Evolutionary conservation across 2,113 vertebrate genomes (phyloP), one percentile per base, ranked within the genome.

Genomic region (Typhlomys cinereus): DNA sequence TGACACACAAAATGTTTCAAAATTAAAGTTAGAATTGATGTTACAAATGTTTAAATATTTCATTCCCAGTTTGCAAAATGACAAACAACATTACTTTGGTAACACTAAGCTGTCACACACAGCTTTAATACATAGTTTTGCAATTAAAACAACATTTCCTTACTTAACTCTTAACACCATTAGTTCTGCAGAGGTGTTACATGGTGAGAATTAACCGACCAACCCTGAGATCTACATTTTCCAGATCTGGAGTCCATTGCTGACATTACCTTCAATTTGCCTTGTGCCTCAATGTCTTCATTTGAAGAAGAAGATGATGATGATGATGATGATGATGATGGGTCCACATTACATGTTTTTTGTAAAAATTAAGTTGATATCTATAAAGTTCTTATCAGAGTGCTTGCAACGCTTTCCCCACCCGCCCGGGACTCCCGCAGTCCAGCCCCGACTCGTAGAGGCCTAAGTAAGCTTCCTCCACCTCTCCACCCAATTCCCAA

Each of bases 21-120:
- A 86, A 44, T 85, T 66, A 76, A 91, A 85, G 20, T 48, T 80
- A 62, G 83, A 90, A 85, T 79, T 44, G 61, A 92, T 69, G 64
- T 66, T 66, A 46, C 39, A 36, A 50, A 62, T 31, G 48, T 66
- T 75, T 29, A 76, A 89, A 81, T 14, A 87, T 69, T 74, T 57
- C 86, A 79, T 75, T 79, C 3, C 15, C 36, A 4, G 46, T 61
- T n/a, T 76, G 57, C 66, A 78, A 80, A 80, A 6, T 44, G 23
- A 0, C 1, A 73, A 54, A 27, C 27, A 39, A 71, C 2, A 29
- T 44, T 73, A 39, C 8, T 90, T 69, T 62, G 73, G 21, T 54
- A 67, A 44, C 18, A 59, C 39, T 44, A 20, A 75, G 1, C n/a
- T n/a, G n/a, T n/a, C n/a, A n/a, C n/a, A n/a, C n/a, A n/a, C n/a